Evolutionary conservation across 2,888 invertebrate genomes (phyloP).

Genomic region (Oscheius onirici): DNA sequence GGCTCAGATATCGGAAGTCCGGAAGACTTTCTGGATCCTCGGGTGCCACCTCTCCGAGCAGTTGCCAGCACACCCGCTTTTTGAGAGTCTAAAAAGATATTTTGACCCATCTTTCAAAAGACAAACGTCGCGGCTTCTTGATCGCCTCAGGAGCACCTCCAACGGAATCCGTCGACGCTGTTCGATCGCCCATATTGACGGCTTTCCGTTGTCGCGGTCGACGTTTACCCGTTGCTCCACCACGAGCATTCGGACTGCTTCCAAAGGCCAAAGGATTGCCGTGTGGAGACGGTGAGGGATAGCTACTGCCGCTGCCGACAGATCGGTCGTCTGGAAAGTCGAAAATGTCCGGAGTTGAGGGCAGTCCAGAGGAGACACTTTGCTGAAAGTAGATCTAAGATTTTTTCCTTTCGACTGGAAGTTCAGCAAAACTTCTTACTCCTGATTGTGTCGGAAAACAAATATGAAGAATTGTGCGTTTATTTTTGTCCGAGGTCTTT

Average conservation of each 20-base stretch:
- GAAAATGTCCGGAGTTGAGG: conserved; percentile 37
- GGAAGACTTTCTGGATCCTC: conserved; percentile 36
- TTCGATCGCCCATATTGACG: conserved; percentile 29
- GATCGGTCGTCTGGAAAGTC: conserved; percentile 39
- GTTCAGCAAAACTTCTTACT: too few relatives aligned
- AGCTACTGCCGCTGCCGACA: conserved; percentile 29
- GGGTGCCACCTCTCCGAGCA: conserved; percentile 1
- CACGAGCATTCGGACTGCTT: conserved; percentile 22
- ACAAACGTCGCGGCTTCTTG: neutral
- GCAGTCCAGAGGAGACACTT: conserved; percentile 42
- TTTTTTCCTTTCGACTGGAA: too few relatives aligned
- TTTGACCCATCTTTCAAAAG: neutral
- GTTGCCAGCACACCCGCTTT: conserved; percentile 13
- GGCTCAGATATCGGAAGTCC: conserved; percentile 35
- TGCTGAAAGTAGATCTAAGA: conserved; percentile 22
- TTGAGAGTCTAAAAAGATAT: neutral
- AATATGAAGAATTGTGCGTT: too few relatives aligned
- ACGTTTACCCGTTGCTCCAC: conserved; percentile 1
- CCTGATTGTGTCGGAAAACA: too few relatives aligned
- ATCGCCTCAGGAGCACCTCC: neutral
- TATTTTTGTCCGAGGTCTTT: too few relatives aligned
- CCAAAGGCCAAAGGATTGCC: conserved; percentile 23
- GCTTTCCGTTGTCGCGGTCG: conserved; percentile 24
- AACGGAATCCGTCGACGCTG: conserved; percentile 24
- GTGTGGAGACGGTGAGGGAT: conserved; percentile 35